phyloP scores from a whole-genome alignment of 2,888 invertebrate species.

The Creontiades dilutus region DNA sequence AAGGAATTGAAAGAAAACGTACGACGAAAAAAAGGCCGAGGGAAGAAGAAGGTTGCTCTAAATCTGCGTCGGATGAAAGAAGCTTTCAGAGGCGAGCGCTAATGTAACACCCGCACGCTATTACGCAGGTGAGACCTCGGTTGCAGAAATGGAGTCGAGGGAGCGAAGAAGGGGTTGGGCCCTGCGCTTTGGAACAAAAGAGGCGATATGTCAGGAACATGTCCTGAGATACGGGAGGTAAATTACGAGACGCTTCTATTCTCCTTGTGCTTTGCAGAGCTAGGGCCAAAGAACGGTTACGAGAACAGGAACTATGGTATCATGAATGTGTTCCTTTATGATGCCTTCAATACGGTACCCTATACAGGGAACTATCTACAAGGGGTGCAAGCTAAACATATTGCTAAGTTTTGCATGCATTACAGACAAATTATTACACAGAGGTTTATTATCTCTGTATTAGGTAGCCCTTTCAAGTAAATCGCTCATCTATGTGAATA shows the following conservation, averaged over 20 bases:
- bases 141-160: conserved; percentile 7
- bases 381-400: too few species aligned
- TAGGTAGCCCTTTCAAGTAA: too few species aligned
- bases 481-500: too few species aligned
- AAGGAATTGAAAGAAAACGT: background rate
- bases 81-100: conserved; percentile 63
- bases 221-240: conserved; percentile 25
- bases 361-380: too few species aligned
- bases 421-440: too few species aligned
- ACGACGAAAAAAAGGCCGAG: background rate
- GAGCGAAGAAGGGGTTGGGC: background rate
- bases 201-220: conserved; percentile 66
- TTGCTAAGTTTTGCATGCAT: too few species aligned
- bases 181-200: conserved; percentile 57
- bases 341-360: too few species aligned
- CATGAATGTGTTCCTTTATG: too few species aligned
- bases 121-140: background rate
- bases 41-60: conserved; percentile 53
- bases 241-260: conserved; percentile 58
- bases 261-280: background rate
- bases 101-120: conserved; percentile 69
- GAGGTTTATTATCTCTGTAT: too few species aligned
- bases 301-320: too few species aligned
- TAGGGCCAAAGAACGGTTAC: too few species aligned
- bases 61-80: conserved; percentile 67